These are phyloP conservation scores for Phylloscopus trochiloides DNA, from an alignment of 2,113 vertebrate species.

Conservation along the genomic window DNA sequence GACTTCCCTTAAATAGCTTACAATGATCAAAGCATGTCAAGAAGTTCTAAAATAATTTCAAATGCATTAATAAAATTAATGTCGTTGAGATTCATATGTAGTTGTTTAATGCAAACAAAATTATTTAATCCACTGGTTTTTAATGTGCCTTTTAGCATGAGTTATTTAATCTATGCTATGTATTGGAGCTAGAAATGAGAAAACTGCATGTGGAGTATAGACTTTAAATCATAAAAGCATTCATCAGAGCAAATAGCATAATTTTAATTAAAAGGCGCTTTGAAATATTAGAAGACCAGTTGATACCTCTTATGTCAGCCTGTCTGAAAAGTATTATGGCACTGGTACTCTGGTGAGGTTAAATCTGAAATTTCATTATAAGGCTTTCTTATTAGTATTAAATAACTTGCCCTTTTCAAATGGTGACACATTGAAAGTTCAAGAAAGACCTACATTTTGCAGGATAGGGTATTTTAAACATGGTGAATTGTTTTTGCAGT, in stretches of 20 bases:
- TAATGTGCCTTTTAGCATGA: not conserved
- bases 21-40: not conserved
- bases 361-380: not conserved
- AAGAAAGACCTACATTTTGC: not conserved
- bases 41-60: not conserved
- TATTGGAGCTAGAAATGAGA: not conserved
- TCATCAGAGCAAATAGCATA: not conserved
- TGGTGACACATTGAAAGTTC: not conserved
- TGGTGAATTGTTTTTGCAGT: not conserved
- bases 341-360: not conserved
- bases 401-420: slow-evolving; percentile 29
- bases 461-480: not conserved
- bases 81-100: not conserved
- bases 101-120: not conserved
- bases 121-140: not conserved
- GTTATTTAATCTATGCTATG: not conserved
- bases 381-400: not conserved
- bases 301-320: not conserved
- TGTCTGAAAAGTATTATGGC: not conserved
- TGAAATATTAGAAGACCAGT: not conserved
- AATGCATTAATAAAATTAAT: not conserved
- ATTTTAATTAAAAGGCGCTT: not conserved
- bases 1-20: not conserved
- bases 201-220: not conserved
- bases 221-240: not conserved